phyloP scores from a whole-genome alignment of 1,140 invertebrate genomes.

The Platorchestia sp. region DNA sequence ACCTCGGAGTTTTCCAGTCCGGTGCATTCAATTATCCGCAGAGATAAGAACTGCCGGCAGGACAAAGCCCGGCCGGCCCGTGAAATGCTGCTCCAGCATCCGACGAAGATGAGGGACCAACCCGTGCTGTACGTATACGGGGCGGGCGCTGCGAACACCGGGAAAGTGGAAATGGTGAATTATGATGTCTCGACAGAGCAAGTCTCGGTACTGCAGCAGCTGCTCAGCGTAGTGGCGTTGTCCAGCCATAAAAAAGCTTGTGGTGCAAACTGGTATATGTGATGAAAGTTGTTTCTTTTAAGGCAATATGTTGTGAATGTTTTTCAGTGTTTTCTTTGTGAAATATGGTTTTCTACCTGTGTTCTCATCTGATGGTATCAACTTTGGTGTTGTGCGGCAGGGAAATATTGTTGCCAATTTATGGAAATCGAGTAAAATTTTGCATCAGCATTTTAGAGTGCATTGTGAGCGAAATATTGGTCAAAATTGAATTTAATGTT shows the following conservation, averaged over 20 bases:
- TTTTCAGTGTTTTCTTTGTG: not conserved
- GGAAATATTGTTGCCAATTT: too few species aligned
- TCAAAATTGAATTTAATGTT: too few species aligned
- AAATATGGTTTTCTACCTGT: not conserved
- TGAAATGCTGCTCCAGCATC: conserved; percentile 22
- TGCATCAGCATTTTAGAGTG: too few species aligned
- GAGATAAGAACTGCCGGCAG: conserved; percentile 1
- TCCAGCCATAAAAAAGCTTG: not conserved
- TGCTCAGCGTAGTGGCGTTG: not conserved
- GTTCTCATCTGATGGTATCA: too few species aligned
- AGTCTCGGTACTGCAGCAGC: not conserved
- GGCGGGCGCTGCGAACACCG: not conserved
- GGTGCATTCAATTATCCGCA: conserved; percentile 22
- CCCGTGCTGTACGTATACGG: not conserved
- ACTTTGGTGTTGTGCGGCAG: too few species aligned
- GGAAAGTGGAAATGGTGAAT: not conserved
- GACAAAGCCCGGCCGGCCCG: not conserved
- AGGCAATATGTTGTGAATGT: not conserved
- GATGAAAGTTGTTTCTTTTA: not conserved
- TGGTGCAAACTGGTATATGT: not conserved
- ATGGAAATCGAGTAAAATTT: too few species aligned
- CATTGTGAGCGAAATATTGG: too few species aligned
- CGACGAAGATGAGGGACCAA: not conserved
- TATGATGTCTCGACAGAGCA: not conserved
- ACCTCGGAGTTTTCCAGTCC: conserved; percentile 7